Conservation (phyloP, 2,888 invertebrate genomes). For the Conus canariensis region DNA sequence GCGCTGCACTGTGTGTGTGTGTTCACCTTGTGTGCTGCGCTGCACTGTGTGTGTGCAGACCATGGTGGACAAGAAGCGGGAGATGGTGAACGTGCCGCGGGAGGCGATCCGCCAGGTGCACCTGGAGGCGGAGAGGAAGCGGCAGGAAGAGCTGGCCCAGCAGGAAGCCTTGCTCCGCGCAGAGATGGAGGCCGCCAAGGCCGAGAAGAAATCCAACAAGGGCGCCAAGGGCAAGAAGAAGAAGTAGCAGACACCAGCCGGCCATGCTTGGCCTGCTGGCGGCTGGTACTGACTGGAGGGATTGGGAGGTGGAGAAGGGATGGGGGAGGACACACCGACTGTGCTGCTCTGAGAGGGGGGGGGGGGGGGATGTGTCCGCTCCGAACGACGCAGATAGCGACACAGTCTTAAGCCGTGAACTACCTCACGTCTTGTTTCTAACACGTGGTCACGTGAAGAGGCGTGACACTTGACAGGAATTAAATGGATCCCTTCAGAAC, state of each 20-base stretch:
- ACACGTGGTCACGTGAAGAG: no score
- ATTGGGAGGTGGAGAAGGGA: neutral
- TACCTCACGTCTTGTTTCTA: no score
- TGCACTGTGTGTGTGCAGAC: constrained; percentile 57
- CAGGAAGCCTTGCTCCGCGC: constrained; percentile 72
- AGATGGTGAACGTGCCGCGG: constrained; percentile 71
- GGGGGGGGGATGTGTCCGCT: neutral
- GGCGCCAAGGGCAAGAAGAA: constrained; percentile 72
- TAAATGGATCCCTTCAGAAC: no score
- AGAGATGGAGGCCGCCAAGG: constrained; percentile 74
- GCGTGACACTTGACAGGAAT: no score
- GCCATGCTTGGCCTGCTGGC: neutral
- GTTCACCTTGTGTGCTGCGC: no score
- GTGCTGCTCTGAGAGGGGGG: neutral
- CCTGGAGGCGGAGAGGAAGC: constrained; percentile 56
- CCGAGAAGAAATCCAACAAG: constrained; percentile 71
- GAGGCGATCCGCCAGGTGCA: constrained; percentile 77
- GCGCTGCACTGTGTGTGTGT: no score
- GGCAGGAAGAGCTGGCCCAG: constrained; percentile 73
- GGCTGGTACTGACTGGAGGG: no score
- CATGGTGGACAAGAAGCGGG: constrained; percentile 70
- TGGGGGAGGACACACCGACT: neutral
- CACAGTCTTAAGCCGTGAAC: no score
- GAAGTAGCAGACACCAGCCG: constrained; percentile 73
- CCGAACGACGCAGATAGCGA: no score